phyloP scores from a whole-genome alignment of 2,888 invertebrate species.

The Eristalis tenax region DNA sequence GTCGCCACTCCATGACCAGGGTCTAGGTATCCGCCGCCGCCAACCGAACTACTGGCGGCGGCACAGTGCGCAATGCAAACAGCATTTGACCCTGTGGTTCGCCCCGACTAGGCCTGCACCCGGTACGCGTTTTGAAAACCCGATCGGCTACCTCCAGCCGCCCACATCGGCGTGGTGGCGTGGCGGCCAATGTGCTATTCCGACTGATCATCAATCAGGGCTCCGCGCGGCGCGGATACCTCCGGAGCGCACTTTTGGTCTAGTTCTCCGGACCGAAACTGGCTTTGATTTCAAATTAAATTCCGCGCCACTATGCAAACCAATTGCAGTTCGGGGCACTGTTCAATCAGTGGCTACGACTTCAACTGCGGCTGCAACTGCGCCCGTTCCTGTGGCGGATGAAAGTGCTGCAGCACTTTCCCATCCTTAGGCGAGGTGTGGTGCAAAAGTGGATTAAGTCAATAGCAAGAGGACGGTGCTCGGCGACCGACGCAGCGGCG shows the following conservation, averaged over 20 bases:
- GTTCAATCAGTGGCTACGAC: conserved; percentile 51
- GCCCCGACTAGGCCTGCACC: neutral
- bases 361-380: conserved; percentile 15
- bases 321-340: conserved; percentile 15
- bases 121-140: conserved; percentile 46
- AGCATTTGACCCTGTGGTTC: conserved; percentile 64
- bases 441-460: conserved; percentile 70
- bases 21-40: conserved; percentile 21
- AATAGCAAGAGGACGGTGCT: conserved; percentile 36
- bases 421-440: conserved; percentile 69
- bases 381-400: conserved; percentile 36
- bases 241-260: conserved; percentile 49
- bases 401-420: conserved; percentile 70
- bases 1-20: conserved; percentile 12
- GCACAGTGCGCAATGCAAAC: conserved; percentile 52
- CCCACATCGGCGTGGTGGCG: conserved; percentile 56
- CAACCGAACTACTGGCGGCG: conserved; percentile 24
- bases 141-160: conserved; percentile 46
- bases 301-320: conserved; percentile 27
- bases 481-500: too few relatives aligned
- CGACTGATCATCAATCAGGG: conserved; percentile 67
- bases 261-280: conserved; percentile 20
- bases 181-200: conserved; percentile 35
- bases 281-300: conserved; percentile 56
- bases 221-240: conserved; percentile 10